These are phyloP conservation scores for Acanthopleura granulata DNA, from an alignment of 2,888 invertebrate genomes.

Conservation along the genomic window DNA sequence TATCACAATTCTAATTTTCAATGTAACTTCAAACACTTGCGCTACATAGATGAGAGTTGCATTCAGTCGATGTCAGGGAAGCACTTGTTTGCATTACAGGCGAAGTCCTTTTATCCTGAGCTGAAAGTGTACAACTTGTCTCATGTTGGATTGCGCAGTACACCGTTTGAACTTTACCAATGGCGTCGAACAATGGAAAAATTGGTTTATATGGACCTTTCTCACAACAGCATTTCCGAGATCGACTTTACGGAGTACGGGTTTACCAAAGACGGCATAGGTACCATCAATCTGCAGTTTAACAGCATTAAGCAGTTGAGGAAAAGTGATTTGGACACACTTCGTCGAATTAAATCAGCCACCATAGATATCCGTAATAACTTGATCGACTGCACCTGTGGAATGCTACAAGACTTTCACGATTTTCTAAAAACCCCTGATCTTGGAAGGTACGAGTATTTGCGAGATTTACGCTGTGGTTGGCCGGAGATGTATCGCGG, in stretches of 20 bases:
- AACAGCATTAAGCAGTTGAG: not conserved
- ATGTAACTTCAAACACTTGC: not conserved
- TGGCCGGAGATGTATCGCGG: not conserved
- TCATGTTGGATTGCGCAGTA: not conserved
- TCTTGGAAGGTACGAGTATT: slow-evolving; percentile 14
- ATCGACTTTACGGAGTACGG: not conserved
- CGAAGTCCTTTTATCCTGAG: not conserved
- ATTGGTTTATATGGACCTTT: not conserved
- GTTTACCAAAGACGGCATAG: not conserved
- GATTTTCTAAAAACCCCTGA: not conserved
- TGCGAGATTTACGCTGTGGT: not conserved
- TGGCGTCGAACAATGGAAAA: not conserved
- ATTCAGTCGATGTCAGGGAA: not conserved
- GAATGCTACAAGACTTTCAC: slow-evolving; percentile 12
- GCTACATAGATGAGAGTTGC: not conserved
- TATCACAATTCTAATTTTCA: too few species aligned
- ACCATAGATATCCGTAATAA: slow-evolving; percentile 46
- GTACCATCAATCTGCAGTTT: not conserved
- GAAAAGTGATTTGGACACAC: not conserved
- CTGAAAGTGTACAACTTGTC: not conserved
- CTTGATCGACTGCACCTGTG: slow-evolving; percentile 47
- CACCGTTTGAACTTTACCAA: not conserved
- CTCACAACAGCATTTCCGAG: not conserved
- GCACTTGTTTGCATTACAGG: not conserved
- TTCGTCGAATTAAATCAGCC: slow-evolving; percentile 24